phyloP scores from a whole-genome alignment of 2,888 invertebrate species.

The Camptogramma bilineatum region DNA sequence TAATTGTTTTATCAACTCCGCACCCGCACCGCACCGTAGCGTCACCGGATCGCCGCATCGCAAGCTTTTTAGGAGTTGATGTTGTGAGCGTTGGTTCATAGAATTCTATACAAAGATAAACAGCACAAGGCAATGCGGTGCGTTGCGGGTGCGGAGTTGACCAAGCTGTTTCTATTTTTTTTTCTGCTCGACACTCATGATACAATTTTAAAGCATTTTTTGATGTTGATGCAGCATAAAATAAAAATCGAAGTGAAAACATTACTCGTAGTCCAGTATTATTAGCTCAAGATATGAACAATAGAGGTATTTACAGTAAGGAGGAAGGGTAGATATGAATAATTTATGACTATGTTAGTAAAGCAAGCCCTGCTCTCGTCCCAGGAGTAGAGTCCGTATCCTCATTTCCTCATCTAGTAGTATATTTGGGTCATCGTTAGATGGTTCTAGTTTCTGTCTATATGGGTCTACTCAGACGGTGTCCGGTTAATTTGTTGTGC shows the following conservation, averaged over 20 bases:
- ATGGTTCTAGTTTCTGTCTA: not conserved
- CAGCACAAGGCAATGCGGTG: too few relatives aligned
- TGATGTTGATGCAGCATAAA: too few relatives aligned
- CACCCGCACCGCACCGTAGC: too few relatives aligned
- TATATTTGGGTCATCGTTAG: conserved; percentile 9
- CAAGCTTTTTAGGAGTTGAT: too few relatives aligned
- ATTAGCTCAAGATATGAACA: not conserved
- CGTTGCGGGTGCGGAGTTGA: too few relatives aligned
- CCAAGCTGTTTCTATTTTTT: too few relatives aligned
- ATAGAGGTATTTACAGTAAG: not conserved
- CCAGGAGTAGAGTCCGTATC: conserved; percentile 4
- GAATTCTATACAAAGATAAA: too few relatives aligned
- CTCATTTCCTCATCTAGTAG: conserved; percentile 12
- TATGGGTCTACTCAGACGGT: not conserved
- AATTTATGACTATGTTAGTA: conserved; percentile 16
- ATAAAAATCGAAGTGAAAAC: not conserved
- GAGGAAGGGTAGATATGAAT: conserved; percentile 16
- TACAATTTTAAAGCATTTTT: too few relatives aligned
- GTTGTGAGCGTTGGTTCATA: too few relatives aligned
- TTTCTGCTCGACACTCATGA: too few relatives aligned
- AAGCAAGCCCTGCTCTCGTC: conserved; percentile 8
- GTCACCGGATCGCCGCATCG: too few relatives aligned
- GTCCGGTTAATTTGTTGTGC: not conserved
- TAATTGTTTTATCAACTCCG: too few relatives aligned
- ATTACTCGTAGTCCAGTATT: not conserved